Conservation (phyloP, 1,140 invertebrate species). For the Leptopilina boulardi region DNA sequence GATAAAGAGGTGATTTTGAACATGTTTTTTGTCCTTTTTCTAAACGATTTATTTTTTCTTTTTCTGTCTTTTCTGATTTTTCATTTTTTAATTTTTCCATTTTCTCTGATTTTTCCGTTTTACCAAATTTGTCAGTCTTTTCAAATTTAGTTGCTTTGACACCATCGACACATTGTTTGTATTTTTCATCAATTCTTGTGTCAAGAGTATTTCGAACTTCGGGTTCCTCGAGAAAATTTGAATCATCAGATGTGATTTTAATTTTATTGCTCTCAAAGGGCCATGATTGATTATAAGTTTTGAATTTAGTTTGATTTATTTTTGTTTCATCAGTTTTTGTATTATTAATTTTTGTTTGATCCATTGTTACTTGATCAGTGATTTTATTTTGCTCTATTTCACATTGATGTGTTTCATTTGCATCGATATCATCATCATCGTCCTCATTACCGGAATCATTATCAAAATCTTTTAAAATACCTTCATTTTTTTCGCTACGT, state of each 20-base stretch:
- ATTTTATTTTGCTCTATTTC: neutral
- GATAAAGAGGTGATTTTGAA: neutral
- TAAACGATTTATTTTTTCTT: neutral
- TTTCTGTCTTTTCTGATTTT: neutral
- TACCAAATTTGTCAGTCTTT: conserved; percentile 19
- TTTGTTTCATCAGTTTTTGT: neutral
- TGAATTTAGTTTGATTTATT: neutral
- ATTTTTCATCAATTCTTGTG: conserved; percentile 69
- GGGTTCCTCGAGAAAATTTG: conserved; percentile 48
- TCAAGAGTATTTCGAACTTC: conserved; percentile 55
- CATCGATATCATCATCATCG: conserved; percentile 62
- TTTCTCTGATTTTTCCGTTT: neutral
- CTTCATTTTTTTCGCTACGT: conserved; percentile 72
- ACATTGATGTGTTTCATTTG: neutral
- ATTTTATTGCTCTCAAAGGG: conserved; percentile 51
- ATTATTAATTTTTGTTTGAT: neutral
- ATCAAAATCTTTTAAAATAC: conserved; percentile 63
- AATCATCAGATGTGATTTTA: conserved; percentile 47
- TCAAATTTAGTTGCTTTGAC: conserved; percentile 49
- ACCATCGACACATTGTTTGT: conserved; percentile 70
- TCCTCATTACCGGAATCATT: conserved; percentile 70
- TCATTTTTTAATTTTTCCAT: neutral
- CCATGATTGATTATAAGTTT: conserved; percentile 48
- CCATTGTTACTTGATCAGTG: neutral
- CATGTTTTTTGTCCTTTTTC: neutral